Evolutionary conservation across 1,140 invertebrate species (phyloP).

Genomic region (Periplaneta americana): DNA sequence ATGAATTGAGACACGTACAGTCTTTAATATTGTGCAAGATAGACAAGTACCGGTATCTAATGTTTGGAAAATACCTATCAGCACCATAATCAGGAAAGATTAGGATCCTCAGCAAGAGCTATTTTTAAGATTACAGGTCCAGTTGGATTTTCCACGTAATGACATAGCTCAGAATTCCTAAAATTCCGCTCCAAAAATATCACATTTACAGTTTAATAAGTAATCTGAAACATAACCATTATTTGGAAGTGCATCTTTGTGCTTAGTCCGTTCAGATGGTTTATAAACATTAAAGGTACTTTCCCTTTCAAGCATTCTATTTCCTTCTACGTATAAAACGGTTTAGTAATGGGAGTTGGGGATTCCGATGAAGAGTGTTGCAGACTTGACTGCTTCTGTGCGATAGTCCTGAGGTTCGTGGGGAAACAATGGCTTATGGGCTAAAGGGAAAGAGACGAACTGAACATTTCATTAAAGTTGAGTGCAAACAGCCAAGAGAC

Average conservation of each 20-base stretch:
- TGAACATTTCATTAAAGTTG: not conserved
- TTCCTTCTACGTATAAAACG: not conserved
- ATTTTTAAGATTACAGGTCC: too few species aligned
- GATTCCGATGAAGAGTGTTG: not conserved
- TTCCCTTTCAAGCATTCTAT: not conserved
- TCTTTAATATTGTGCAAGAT: too few species aligned
- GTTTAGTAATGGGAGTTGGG: not conserved
- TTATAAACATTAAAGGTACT: not conserved
- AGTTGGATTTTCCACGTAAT: too few species aligned
- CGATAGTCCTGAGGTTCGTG: not conserved
- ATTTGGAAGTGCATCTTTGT: not conserved
- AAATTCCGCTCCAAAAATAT: too few species aligned
- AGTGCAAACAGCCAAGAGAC: not conserved
- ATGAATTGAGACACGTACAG: too few species aligned
- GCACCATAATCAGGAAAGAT: too few species aligned
- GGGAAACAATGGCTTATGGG: not conserved
- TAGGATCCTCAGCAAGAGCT: too few species aligned
- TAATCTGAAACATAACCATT: too few species aligned
- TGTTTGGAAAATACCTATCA: too few species aligned
- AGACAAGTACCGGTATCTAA: too few species aligned
- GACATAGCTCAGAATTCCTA: too few species aligned
- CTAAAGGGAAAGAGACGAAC: not conserved
- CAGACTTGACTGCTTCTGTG: not conserved
- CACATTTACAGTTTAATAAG: too few species aligned
- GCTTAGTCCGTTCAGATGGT: not conserved